Base-by-base conservation (phyloP, 2,797 vertebrate species). In the Catamblyrhynchus diadema region DNA sequence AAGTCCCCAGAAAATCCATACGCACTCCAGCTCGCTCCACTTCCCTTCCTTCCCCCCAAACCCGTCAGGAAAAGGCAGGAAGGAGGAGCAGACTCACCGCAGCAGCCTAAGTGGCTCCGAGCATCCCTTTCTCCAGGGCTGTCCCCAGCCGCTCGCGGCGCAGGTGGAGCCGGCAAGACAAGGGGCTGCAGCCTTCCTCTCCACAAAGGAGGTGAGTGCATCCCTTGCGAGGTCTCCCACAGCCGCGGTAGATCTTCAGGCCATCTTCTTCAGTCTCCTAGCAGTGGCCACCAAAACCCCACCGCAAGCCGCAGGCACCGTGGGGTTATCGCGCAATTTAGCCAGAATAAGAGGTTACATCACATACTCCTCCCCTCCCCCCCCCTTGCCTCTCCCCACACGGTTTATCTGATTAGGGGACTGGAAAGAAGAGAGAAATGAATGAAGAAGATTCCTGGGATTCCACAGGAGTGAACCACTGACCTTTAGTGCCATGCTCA, bases 41-140 rank as follows among this genome's bases (percentile, higher is more conserved):
- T 23, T 24, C 54, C 41, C 61, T 44, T 51, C 11, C 53, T 75
- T 39, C 19, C 16, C 54, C 27, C 39, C 7, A 32, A 33, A 7
- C 11, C 6, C 11, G 2, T 5, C 1, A 1, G 50, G 37, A 69
- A 54, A 54, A 57, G 21, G 14, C 35, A 2, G 30, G 60, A 30
- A 69, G 41, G 8, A 28, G 51, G 30, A 72, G 10, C 21, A 37
- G 77, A 85, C 96, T 95, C 79, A 97, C 96, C 92, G 6, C 33
- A 33, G 53, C 48, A 73, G 41, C 0, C 7, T 30, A 61, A 51
- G 35, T 6, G 30, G 18, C 59, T 78, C 75, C 10, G 1, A 10
- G 5, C 33, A n/a, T 72, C 67, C 41, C 18, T 60, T 44, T 33
- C 74, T 62, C 44, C 83, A 27, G 57, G 21, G 35, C 1, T 5